Percentiles rank a stretch among this genome's conserved stretches.
These are phyloP conservation scores for Rutpela maculata DNA, from an alignment of 2,888 invertebrate species.

Conservation along the genomic window DNA sequence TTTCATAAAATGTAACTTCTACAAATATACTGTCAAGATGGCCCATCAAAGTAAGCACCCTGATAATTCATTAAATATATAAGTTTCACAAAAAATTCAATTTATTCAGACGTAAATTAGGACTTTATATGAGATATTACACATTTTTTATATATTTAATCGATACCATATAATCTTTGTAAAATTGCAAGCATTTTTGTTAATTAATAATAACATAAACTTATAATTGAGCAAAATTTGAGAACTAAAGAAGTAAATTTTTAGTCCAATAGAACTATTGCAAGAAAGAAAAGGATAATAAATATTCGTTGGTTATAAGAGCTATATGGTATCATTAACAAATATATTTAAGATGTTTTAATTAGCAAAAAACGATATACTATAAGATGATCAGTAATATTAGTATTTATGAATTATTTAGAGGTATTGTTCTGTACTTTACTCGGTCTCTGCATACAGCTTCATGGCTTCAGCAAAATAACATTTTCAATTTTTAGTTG, in stretches of 20 bases:
- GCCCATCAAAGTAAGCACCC: constrained; percentile 2
- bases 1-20: constrained; percentile 6
- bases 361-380: background rate
- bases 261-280: too few species aligned
- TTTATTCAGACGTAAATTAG: background rate
- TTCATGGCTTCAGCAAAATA: background rate
- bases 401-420: constrained; percentile 6
- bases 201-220: too few species aligned
- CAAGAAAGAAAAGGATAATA: too few species aligned
- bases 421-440: constrained; percentile 1
- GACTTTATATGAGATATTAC: background rate
- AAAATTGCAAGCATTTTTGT: background rate
- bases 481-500: background rate
- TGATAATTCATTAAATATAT: constrained; percentile 6
- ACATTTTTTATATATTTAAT: background rate
- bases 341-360: background rate
- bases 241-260: too few species aligned
- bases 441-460: constrained; percentile 2
- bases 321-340: background rate
- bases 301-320: background rate
- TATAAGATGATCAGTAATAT: background rate
- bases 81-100: background rate
- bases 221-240: too few species aligned
- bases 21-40: constrained; percentile 5
- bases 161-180: background rate